Evolutionary conservation across 2,797 vertebrate species (phyloP).

Genomic region (Spondyliosoma cantharus): DNA sequence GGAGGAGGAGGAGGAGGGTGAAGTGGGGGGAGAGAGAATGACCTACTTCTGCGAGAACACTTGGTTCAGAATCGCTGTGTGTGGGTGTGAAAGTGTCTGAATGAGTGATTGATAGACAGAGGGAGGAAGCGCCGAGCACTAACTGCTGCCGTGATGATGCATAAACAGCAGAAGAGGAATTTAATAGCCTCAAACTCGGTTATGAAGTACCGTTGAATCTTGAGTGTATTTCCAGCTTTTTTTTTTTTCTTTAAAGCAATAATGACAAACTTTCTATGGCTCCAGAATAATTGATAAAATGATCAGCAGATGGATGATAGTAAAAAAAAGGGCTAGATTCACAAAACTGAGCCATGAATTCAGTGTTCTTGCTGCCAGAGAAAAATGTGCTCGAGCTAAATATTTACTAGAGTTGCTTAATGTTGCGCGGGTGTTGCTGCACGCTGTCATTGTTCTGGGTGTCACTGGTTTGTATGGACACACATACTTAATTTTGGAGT

Average conservation of each 20-base stretch:
- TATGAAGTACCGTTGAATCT: neutral
- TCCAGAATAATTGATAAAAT: too few species aligned
- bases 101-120: constrained; percentile 59
- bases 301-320: too few species aligned
- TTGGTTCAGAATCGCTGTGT: constrained; percentile 59
- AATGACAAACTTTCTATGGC: too few species aligned
- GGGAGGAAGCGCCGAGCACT: constrained; percentile 48
- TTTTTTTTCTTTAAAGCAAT: too few species aligned
- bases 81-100: constrained; percentile 68
- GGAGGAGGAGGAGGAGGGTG: neutral
- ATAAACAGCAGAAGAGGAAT: constrained; percentile 1
- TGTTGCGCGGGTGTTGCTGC: neutral
- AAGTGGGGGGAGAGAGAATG: constrained; percentile 47
- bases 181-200: neutral
- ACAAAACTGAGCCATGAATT: too few species aligned
- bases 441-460: too few species aligned
- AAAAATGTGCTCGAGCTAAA: neutral
- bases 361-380: too few species aligned
- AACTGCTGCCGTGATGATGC: constrained; percentile 49
- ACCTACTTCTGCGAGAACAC: constrained; percentile 79
- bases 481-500: neutral
- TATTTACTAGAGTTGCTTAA: neutral
- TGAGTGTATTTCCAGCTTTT: too few species aligned
- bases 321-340: too few species aligned
- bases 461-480: neutral